Evolutionary conservation across 2,888 invertebrate genomes (phyloP).

Genomic region (Pogonocherus hispidulus): DNA sequence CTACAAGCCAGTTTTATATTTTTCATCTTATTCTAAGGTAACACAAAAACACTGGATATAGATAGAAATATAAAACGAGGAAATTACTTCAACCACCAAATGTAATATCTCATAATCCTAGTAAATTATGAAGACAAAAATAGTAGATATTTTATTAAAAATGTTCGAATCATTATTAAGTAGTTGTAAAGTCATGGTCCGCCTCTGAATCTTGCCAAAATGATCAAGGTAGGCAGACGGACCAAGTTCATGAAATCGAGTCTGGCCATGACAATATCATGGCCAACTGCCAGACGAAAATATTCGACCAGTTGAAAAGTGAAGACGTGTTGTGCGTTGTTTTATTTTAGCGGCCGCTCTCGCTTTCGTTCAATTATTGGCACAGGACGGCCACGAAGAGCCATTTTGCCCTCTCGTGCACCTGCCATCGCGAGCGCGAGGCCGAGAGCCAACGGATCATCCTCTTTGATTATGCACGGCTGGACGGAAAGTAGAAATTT

Average conservation of each 20-base stretch:
- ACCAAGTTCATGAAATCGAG: conserved; percentile 57
- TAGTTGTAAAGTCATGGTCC: not conserved
- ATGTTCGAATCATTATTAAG: no score
- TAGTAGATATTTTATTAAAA: no score
- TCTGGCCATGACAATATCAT: conserved; percentile 61
- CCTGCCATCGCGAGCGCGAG: conserved; percentile 7
- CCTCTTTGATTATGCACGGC: conserved; percentile 9
- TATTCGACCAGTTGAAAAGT: conserved; percentile 59
- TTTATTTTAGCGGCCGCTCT: conserved; percentile 53
- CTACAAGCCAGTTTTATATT: no score
- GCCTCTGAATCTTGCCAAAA: conserved; percentile 41
- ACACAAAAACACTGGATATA: no score
- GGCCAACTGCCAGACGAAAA: conserved; percentile 63
- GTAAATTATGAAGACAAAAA: no score
- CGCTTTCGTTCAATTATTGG: conserved; percentile 51
- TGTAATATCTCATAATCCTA: no score
- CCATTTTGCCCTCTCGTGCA: conserved; percentile 31
- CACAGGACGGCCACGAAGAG: conserved; percentile 33
- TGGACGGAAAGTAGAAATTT: conserved; percentile 8
- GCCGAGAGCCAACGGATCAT: conserved; percentile 5
- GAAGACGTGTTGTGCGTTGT: conserved; percentile 52
- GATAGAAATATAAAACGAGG: no score
- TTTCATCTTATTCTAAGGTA: no score
- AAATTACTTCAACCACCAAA: no score
- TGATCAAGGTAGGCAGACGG: conserved; percentile 44